A percentile compares a stretch with the other conserved stretches of the same genome.
Conservation (phyloP, 1,140 invertebrate species). For the Drosophila arizonae region DNA sequence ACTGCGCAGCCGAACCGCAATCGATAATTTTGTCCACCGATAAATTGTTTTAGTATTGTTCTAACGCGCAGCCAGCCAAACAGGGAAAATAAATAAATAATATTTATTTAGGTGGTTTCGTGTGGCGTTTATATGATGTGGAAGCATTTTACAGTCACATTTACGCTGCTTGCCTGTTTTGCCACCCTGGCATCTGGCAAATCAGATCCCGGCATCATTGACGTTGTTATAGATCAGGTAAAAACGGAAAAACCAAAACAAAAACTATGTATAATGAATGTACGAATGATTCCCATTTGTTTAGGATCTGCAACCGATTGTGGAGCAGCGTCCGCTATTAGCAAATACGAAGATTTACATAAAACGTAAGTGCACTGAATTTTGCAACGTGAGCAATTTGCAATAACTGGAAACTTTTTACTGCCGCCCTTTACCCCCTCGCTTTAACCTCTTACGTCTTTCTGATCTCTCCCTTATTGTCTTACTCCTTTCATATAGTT, state of each 20-base stretch:
- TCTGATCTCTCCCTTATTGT: background rate
- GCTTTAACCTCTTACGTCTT: too few species aligned
- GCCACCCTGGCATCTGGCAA: constrained; percentile 35
- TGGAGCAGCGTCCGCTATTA: constrained; percentile 67
- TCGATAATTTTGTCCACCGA: constrained; percentile 31
- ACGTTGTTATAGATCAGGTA: constrained; percentile 62
- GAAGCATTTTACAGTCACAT: constrained; percentile 37
- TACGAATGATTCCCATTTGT: background rate
- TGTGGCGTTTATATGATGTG: constrained; percentile 28
- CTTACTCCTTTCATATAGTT: constrained; percentile 25
- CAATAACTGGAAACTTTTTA: constrained; percentile 37
- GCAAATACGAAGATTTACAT: constrained; percentile 67
- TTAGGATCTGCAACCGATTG: constrained; percentile 47
- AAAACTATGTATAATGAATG: constrained; percentile 2
- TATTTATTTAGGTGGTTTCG: constrained; percentile 36
- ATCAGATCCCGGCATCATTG: constrained; percentile 70
- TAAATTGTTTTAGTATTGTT: constrained; percentile 32
- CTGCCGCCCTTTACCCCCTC: too few species aligned
- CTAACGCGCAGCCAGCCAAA: constrained; percentile 38
- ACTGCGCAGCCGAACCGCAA: constrained; percentile 11
- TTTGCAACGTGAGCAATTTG: constrained; percentile 36
- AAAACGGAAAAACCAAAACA: constrained; percentile 33
- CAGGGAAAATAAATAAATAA: constrained; percentile 36
- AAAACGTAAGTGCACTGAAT: constrained; percentile 58
- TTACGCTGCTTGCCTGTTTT: constrained; percentile 39